Evolutionary conservation across 2,888 invertebrate species (phyloP), one percentile per base, ranked within the genome.

Genomic region (Salticus scenicus): DNA sequence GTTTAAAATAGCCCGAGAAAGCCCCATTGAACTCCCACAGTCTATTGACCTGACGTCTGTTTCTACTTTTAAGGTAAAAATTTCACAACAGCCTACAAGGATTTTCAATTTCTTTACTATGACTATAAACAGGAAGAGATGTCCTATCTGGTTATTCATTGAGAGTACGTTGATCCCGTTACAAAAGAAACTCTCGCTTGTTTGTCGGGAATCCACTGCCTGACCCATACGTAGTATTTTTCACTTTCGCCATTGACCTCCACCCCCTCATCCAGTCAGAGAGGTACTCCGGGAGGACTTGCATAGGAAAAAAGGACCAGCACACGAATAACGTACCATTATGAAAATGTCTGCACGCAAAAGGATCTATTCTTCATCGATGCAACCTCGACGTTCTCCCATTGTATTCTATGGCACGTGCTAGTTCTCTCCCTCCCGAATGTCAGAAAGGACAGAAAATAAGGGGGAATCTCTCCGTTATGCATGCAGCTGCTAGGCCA

Each of bases 311-410:
- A 47, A 47, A 5, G n/a, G 47, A 47, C 47, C n/a, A 14, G 47
- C 47, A 14, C 47, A 47, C 47, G n/a, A 47, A 42, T 64, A 67
- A 64, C 79, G 79, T 73, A 73, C 79, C 79, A 80, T 80, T 80
- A 80, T 80, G 73, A 73, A 80, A 80, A 80, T 80, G 71, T 80
- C 79, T 80, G 79, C 73, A 73, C 79, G 79, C 79, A 66, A 64
- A 41, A 28, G 30, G 41, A n/a, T 42, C 79, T 72, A 79, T 73
- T 79, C 79, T 73, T 73, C 66, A 47, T 70, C 69, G 27, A 47
- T 47, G 47, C 63, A 66, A 73, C 66, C 73, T 67, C 74, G 17
- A 27, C 51, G 51, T 30, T 41, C 75, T 47, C 66, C 72, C 73
- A 73, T 80, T 80, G 79, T 80, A 80, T 80, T 80, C 79, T 51